A percentile compares a stretch with the other conserved stretches of the same genome.
These are phyloP conservation scores for Lota lota DNA, from an alignment of 2,113 vertebrate species.

Conservation along the genomic window DNA sequence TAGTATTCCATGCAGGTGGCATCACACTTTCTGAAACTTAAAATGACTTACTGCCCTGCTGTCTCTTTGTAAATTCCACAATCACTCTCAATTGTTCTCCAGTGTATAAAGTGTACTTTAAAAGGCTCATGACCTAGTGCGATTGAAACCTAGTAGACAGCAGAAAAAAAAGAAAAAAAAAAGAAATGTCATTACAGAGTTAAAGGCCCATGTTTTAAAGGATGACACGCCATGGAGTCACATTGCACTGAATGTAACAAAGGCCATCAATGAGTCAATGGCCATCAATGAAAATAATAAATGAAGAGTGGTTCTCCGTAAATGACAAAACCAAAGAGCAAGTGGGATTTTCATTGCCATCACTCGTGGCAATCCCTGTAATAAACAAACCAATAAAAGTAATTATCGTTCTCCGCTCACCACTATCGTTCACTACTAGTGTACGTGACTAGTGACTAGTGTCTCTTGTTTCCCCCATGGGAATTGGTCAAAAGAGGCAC, in stretches of 20 bases:
- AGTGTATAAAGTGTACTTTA: constrained; percentile 57
- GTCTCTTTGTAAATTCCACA: constrained; percentile 59
- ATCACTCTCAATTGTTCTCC: constrained; percentile 66
- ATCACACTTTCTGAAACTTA: constrained; percentile 49
- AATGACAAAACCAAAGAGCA: too few species aligned
- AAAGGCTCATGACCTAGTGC: constrained; percentile 44
- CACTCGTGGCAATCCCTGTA: too few species aligned
- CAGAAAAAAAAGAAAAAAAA: constrained; percentile 1
- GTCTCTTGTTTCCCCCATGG: too few species aligned
- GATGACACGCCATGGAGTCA: constrained; percentile 53
- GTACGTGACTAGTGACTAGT: too few species aligned
- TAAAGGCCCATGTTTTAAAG: constrained; percentile 44
- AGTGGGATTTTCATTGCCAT: too few species aligned
- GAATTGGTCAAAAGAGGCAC: neutral
- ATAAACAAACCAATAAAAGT: too few species aligned
- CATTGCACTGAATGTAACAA: constrained; percentile 32
- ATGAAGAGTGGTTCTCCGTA: too few species aligned
- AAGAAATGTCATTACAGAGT: constrained; percentile 66
- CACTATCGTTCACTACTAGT: too few species aligned
- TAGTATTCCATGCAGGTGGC: too few species aligned
- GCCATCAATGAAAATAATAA: constrained; percentile 12
- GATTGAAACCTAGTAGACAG: constrained; percentile 39
- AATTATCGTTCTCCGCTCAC: too few species aligned
- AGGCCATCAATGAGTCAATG: constrained; percentile 18
- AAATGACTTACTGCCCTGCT: constrained; percentile 62